Base-by-base conservation (phyloP, 2,888 invertebrate genomes). In the Acheta domesticus region DNA sequence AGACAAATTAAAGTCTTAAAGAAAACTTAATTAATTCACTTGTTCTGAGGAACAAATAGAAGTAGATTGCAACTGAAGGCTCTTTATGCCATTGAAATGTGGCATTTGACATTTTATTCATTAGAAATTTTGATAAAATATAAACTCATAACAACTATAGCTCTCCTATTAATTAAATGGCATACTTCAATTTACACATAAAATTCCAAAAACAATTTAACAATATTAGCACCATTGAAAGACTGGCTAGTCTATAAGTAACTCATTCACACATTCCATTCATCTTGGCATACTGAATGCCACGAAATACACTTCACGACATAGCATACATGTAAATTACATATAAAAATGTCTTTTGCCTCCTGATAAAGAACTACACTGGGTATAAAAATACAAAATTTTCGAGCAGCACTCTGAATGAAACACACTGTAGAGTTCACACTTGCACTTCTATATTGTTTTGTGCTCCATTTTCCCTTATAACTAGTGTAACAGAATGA, bases 401-500 rank as follows among this genome's bases (percentile, higher is more conserved):
- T 19, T 62, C 16, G 16, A 19, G 14, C 14, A 62, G 16, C 3
- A 62, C 11, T 19, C 62, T n/a, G n/a, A 62, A 16, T 19, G 19
- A 14, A 62, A 62, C 62, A 14, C 62, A 14, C 62, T n/a, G 16
- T 62, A 19, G 62, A 36, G 36, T 36, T 36, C 36, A 36, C 36
- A 36, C 36, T 36, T 8, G 36, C 36, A 36, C 62, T 62, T 14
- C 62, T 5, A 62, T 19, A 62, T 8, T 62, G 62, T 19, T 62
- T 62, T 19, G 14, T 14, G n/a, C 14, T 19, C 16, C n/a, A 4
- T 62, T 62, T n/a, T 62, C n/a, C 14, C n/a, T n/a, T 19, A n/a
- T 62, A 62, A 62, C n/a, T 62, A 76, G 20, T 48, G 49, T 11
- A 76, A n/a, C 23, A 76, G 76, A 78, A 21, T 23, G 16, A 48